Conservation (phyloP, 2,113 vertebrate genomes). For the Brachyistius frenatus region DNA sequence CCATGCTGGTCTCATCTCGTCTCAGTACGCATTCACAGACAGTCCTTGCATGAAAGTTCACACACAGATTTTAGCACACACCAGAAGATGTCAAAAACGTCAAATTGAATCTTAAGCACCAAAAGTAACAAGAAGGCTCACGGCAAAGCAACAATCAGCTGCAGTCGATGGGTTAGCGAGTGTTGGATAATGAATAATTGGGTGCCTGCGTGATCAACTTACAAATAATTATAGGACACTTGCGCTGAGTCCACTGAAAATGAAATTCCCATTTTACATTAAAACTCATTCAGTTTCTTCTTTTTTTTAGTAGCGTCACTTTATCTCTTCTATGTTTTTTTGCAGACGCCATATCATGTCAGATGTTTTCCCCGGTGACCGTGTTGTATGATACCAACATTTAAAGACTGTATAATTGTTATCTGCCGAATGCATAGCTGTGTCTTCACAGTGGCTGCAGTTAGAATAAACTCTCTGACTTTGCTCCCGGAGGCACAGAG, state of each 20-base stretch:
- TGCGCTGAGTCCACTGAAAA: background rate
- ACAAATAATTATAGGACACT: background rate
- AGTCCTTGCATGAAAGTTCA: background rate
- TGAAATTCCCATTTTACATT: background rate
- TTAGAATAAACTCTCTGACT: slow-evolving; percentile 51
- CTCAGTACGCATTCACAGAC: background rate
- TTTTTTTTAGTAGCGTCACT: too few relatives aligned
- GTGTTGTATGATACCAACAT: background rate
- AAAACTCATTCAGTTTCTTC: background rate
- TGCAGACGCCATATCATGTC: background rate
- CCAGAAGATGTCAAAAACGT: slow-evolving; percentile 9
- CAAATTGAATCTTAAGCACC: slow-evolving; percentile 21
- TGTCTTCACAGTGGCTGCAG: slow-evolving; percentile 29
- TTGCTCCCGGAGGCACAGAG: slow-evolving; percentile 44
- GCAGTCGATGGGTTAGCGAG: background rate
- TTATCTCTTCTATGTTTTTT: background rate
- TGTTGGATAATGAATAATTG: background rate
- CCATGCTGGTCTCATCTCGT: slow-evolving; percentile 32
- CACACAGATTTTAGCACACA: slow-evolving; percentile 22
- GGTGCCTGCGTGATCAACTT: slow-evolving; percentile 1
- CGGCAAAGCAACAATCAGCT: slow-evolving; percentile 1
- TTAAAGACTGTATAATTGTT: background rate
- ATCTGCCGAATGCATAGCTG: slow-evolving; percentile 13
- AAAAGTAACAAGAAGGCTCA: background rate
- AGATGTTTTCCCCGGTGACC: background rate